phyloP scores from a whole-genome alignment of 2,888 invertebrate species.

The Folsomia candida region DNA sequence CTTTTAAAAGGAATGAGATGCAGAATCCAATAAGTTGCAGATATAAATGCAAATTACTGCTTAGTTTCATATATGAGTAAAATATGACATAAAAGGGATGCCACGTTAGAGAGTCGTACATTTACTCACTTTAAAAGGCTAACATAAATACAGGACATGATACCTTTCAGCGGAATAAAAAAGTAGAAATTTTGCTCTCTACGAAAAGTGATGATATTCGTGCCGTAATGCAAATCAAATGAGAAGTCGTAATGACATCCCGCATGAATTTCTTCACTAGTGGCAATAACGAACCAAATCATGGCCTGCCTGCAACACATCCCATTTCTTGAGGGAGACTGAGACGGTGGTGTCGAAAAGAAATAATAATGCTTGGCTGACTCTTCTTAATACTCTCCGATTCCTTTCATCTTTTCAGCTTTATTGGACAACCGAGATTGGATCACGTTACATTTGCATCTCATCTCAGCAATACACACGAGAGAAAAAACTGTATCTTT shows the following conservation, averaged over 20 bases:
- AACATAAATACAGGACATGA: no score
- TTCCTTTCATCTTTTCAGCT: not conserved
- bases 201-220: no score
- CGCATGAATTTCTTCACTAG: conserved; percentile 16
- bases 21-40: no score
- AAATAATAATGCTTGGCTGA: conserved; percentile 9
- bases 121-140: no score
- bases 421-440: not conserved
- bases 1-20: not conserved
- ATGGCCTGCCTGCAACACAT: not conserved
- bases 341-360: not conserved
- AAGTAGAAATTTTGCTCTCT: no score
- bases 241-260: conserved; percentile 22
- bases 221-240: conserved; percentile 18
- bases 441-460: not conserved
- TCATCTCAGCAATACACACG: not conserved
- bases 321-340: not conserved
- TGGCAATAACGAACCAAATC: not conserved
- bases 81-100: not conserved
- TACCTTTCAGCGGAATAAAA: no score
- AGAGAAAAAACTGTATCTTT: no score
- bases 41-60: no score
- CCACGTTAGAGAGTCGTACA: no score
- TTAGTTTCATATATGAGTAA: not conserved
- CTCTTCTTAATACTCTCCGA: not conserved